These are phyloP conservation scores for Drosophila burlai DNA, from an alignment of 1,140 invertebrate genomes.

Conservation along the genomic window DNA sequence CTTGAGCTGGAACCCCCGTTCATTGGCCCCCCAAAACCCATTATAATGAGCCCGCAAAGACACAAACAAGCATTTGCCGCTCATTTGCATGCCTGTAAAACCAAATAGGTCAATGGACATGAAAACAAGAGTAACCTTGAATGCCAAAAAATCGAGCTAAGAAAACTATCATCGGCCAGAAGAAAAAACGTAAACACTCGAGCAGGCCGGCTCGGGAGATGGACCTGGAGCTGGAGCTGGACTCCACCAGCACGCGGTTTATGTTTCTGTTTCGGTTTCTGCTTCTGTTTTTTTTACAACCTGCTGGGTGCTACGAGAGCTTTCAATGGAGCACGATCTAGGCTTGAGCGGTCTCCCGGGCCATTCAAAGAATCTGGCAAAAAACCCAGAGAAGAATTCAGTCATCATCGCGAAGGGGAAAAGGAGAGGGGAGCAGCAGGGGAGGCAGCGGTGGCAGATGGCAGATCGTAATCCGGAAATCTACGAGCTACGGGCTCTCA, in stretches of 20 bases:
- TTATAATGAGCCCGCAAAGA: background rate
- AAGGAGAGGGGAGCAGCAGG: no score
- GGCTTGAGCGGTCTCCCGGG: constrained; percentile 13
- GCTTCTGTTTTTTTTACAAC: constrained; percentile 10
- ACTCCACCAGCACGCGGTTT: constrained; percentile 60
- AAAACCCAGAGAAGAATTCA: constrained; percentile 71
- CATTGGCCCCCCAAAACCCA: constrained; percentile 10
- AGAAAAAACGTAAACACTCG: constrained; percentile 76
- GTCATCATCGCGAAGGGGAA: constrained; percentile 27
- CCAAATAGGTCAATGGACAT: constrained; percentile 83
- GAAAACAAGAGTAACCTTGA: constrained; percentile 83
- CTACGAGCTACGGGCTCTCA: constrained; percentile 57
- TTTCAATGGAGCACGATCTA: constrained; percentile 64
- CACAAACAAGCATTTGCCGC: constrained; percentile 14
- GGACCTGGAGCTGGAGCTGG: background rate
- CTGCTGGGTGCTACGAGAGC: constrained; percentile 12
- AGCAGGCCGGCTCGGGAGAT: background rate
- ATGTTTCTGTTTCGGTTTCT: constrained; percentile 19
- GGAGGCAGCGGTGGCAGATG: background rate
- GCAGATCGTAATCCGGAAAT: constrained; percentile 68
- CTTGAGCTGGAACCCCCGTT: background rate
- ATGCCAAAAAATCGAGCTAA: constrained; percentile 33
- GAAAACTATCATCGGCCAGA: constrained; percentile 35
- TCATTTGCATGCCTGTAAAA: constrained; percentile 58
- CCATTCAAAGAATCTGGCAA: constrained; percentile 76